Conservation (phyloP, 1,140 invertebrate species). For the Euschistus heros region DNA sequence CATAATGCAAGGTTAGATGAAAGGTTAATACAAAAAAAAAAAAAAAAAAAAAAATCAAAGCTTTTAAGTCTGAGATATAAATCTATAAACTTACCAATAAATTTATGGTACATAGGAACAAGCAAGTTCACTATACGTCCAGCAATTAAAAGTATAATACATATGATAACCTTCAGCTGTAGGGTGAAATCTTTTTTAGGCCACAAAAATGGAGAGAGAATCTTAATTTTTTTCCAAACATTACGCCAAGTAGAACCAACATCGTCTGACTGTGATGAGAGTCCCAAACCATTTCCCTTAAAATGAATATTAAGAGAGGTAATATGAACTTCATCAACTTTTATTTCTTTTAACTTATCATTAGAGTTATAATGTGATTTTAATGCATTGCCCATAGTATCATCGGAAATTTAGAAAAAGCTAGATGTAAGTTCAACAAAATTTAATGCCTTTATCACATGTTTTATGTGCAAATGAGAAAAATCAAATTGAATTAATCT, state of each 20-base stretch:
- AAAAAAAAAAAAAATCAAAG: slow-evolving; percentile 36
- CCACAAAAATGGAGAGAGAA: slow-evolving; percentile 86
- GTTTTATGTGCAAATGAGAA: no score
- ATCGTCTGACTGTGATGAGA: slow-evolving; percentile 27
- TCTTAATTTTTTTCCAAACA: slow-evolving; percentile 63
- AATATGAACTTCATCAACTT: neutral
- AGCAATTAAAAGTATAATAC: slow-evolving; percentile 60
- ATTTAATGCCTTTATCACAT: no score
- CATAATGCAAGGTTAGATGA: no score
- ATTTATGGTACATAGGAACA: slow-evolving; percentile 87
- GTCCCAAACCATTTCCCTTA: slow-evolving; percentile 14
- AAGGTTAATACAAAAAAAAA: no score
- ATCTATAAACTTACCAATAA: slow-evolving; percentile 44
- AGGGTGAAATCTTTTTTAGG: slow-evolving; percentile 66
- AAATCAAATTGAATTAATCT: no score
- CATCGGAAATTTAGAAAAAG: no score
- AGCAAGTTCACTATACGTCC: slow-evolving; percentile 87
- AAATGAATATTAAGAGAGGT: slow-evolving; percentile 21
- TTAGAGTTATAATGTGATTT: neutral
- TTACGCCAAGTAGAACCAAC: slow-evolving; percentile 66
- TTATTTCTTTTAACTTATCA: neutral
- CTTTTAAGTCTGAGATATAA: slow-evolving; percentile 18
- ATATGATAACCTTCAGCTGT: slow-evolving; percentile 75
- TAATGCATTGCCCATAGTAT: no score
- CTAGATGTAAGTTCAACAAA: no score